Base-by-base conservation (phyloP, 2,888 invertebrate species). In the Heliconius hortense region DNA sequence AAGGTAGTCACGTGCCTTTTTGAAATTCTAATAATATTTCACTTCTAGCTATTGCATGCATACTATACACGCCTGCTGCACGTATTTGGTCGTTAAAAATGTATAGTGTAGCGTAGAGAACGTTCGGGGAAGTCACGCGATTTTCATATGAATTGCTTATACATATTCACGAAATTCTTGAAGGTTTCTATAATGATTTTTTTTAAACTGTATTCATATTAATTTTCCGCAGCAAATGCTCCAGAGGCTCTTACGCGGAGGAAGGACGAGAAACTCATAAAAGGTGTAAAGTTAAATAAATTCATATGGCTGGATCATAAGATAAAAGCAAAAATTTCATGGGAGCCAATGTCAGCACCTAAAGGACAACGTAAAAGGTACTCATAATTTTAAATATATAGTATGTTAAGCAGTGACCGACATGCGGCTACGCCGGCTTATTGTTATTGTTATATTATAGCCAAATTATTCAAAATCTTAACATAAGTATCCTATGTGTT, bases 221-320 rank as follows among this genome's bases (percentile, higher is more conserved):
- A 11, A 28, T 66, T 73, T 53, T 31, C 85, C 84, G 66, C 82
- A 91, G 92, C 86, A 53, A 72, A 82, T 2, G 83, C 85, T 31
- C 88, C 92, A 15, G 87, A 89, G 78, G 79, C 86, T 4, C 84
- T 92, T 3, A 85, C 85, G 76, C 87, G 82, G 75, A 85, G 85
- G 11, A 87, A 88, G 63, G 87, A 82, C 18, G 81, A 81, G 48
- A 79, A 77, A 76, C 87, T 83, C 80, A 87, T 94, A 77, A 89
- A 84, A 76, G 90, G 88, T 4, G 80, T 94, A 7, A 89, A 87
- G 80, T 80, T 93, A 35, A 86, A 90, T 53, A 90, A 90, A 84
- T 87, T 93, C 59, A 83, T 92, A 62, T 93, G 93, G 93, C 84
- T 87, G 78, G 89, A 91, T 77, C 85, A 90, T 79, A 91, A 89